These are phyloP conservation scores for Catharus ustulatus DNA, from an alignment of 2,797 vertebrate genomes.

Conservation along the genomic window DNA sequence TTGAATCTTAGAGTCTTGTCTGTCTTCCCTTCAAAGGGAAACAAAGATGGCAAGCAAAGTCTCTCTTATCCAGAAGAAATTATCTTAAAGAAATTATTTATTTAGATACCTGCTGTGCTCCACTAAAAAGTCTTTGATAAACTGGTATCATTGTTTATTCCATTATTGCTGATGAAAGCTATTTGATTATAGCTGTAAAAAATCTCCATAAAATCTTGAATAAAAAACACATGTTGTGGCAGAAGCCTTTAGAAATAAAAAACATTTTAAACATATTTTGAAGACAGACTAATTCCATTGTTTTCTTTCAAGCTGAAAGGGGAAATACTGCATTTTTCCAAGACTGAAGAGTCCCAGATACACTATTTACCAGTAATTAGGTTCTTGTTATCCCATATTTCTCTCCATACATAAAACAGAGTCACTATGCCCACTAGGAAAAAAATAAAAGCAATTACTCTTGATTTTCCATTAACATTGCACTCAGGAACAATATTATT, in stretches of 20 bases:
- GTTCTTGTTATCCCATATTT: background rate
- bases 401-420: background rate
- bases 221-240: conserved; percentile 59
- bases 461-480: background rate
- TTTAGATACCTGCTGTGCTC: conserved; percentile 51
- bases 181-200: conserved; percentile 61
- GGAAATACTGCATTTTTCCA: background rate
- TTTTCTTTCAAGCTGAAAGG: conserved; percentile 46
- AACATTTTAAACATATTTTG: conserved; percentile 53
- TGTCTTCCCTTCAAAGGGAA: background rate
- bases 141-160: conserved; percentile 56
- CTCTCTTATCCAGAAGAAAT: background rate
- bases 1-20: background rate
- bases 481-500: background rate
- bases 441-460: background rate
- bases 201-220: conserved; percentile 46
- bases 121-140: conserved; percentile 46
- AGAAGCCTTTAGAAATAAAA: conserved; percentile 51
- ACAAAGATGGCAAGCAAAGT: background rate
- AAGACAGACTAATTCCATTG: conserved; percentile 54
- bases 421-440: background rate
- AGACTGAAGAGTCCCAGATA: background rate
- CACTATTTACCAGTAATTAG: background rate
- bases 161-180: conserved; percentile 62
- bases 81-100: conserved; percentile 10